Conservation (phyloP, 2,797 vertebrate genomes). For the Vireo griseus region DNA sequence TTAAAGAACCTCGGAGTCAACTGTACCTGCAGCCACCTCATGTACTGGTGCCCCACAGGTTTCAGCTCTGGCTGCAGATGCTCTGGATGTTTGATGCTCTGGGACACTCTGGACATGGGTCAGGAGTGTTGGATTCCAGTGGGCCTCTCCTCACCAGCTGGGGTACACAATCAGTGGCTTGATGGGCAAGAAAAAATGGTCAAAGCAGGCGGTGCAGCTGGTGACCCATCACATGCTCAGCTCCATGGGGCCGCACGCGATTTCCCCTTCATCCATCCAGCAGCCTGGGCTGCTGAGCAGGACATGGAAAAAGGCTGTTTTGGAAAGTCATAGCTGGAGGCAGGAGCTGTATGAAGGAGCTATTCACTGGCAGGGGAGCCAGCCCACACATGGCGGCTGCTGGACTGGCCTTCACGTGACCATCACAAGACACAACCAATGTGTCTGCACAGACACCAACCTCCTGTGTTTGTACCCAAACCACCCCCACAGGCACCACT, state of each 20-base stretch:
- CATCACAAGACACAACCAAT: background rate
- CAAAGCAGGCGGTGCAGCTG: background rate
- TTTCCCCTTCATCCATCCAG: background rate
- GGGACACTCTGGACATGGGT: background rate
- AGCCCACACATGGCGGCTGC: rapidly evolving
- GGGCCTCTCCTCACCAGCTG: background rate
- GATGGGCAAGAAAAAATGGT: background rate
- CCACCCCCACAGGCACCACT: background rate
- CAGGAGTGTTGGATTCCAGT: background rate
- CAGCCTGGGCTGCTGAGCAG: background rate
- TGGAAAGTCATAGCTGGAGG: background rate
- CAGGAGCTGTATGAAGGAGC: background rate
- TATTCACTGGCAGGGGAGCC: background rate
- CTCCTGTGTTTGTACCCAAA: background rate
- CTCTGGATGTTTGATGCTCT: background rate
- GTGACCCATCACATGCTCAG: background rate
- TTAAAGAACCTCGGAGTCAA: background rate
- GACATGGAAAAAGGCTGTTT: background rate
- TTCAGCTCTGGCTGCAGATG: background rate
- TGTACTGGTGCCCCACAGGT: background rate
- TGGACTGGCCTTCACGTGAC: background rate
- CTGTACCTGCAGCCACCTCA: background rate
- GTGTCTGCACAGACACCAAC: background rate
- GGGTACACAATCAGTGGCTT: background rate
- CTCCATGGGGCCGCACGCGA: rapidly evolving